Percentiles rank a stretch among this genome's conserved stretches.
These are phyloP conservation scores for Leptoclinus maculatus DNA, from an alignment of 2,797 vertebrate species.

Conservation along the genomic window DNA sequence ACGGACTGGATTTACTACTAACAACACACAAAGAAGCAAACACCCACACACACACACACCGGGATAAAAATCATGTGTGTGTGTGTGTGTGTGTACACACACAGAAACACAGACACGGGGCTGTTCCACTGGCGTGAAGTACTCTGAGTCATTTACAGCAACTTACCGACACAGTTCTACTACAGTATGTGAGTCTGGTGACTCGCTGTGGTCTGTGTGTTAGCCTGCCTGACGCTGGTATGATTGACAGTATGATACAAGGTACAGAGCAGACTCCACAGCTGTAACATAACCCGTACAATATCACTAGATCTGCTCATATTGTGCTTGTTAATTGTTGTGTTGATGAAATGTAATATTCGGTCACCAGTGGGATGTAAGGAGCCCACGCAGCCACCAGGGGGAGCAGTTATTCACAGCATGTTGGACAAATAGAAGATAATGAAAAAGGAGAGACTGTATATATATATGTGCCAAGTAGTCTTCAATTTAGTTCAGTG, in stretches of 20 bases:
- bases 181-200: slow-evolving; percentile 4
- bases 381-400: slow-evolving; percentile 30
- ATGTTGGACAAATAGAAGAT: neutral
- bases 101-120: no score
- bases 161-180: slow-evolving; percentile 4
- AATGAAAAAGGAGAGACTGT: slow-evolving; percentile 14
- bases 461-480: neutral
- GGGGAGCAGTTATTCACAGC: slow-evolving; percentile 38
- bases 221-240: neutral
- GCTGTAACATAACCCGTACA: neutral
- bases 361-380: neutral
- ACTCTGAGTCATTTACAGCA: neutral
- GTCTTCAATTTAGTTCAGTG: neutral
- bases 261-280: neutral
- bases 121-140: no score
- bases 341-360: neutral
- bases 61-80: slow-evolving; percentile 16
- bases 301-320: neutral
- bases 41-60: slow-evolving; percentile 36
- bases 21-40: slow-evolving; percentile 40
- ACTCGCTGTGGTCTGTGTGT: slow-evolving; percentile 14
- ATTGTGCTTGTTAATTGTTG: neutral
- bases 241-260: neutral
- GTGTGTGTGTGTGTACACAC: no score
- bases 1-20: slow-evolving; percentile 70